Percentiles rank a stretch among this genome's conserved stretches.
Evolutionary conservation across 2,113 vertebrate genomes (phyloP).

Genomic region (Psophia crepitans): DNA sequence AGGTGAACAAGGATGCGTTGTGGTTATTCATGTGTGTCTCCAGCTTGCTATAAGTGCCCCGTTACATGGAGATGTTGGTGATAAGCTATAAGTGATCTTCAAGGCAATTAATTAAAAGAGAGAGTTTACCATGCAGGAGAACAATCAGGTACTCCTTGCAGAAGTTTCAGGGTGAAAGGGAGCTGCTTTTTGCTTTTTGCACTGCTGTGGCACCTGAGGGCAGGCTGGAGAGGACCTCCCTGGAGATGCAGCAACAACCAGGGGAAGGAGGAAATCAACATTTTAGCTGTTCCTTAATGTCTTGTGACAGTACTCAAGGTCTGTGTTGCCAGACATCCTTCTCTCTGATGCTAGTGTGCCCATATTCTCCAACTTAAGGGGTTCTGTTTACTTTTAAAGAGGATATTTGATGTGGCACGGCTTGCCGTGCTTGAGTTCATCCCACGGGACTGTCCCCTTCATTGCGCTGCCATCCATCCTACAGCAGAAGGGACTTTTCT

Average conservation of each 20-base stretch:
- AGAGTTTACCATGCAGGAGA: neutral
- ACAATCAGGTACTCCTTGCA: neutral
- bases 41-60: neutral
- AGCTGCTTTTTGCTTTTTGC: too few species aligned
- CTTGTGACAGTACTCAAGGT: neutral
- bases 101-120: neutral
- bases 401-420: neutral
- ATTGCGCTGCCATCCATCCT: fast-evolving
- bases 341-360: too few species aligned
- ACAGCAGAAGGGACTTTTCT: neutral
- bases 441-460: neutral
- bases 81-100: neutral
- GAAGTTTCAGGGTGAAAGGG: neutral
- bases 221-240: neutral
- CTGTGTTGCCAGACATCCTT: neutral
- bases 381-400: neutral
- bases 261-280: neutral
- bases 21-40: neutral
- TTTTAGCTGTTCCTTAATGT: neutral
- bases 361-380: neutral
- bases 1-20: neutral
- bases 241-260: neutral
- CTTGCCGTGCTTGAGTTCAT: neutral
- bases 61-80: neutral
- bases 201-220: too few species aligned